phyloP scores from a whole-genome alignment of 2,113 vertebrate genomes.

The Sinosuthora webbiana region DNA sequence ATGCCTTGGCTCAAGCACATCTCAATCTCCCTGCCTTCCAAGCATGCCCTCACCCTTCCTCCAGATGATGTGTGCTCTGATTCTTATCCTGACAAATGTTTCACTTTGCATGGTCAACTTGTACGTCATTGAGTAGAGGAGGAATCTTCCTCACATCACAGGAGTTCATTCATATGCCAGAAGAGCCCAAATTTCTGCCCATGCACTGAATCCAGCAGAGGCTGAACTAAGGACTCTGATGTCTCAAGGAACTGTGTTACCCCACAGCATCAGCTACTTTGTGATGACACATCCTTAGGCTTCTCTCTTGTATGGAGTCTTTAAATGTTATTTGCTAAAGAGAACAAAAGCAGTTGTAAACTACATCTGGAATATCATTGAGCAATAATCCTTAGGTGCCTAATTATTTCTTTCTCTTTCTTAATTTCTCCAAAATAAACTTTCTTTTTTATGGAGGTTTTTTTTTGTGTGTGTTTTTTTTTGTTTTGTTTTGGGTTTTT shows the following conservation, averaged over 20 bases:
- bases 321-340: neutral
- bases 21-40: neutral
- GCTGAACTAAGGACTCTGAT: neutral
- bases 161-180: neutral
- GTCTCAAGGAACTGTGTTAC: neutral
- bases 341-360: neutral
- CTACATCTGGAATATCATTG: neutral
- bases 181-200: neutral
- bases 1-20: neutral
- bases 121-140: neutral
- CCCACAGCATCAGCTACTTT: neutral
- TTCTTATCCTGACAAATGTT: neutral
- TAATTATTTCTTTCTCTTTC: neutral
- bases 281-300: neutral
- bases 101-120: neutral
- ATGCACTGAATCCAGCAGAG: neutral
- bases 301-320: neutral
- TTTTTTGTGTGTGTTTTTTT: too few relatives aligned
- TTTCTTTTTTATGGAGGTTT: neutral
- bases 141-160: neutral
- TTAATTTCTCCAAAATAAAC: neutral
- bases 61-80: neutral
- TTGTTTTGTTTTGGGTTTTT: too few relatives aligned
- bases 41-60: neutral
- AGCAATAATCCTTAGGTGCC: neutral